A percentile compares a stretch with the other conserved stretches of the same genome.
Conservation (phyloP, 2,797 vertebrate genomes). For the Melanotaenia pygmaea region DNA sequence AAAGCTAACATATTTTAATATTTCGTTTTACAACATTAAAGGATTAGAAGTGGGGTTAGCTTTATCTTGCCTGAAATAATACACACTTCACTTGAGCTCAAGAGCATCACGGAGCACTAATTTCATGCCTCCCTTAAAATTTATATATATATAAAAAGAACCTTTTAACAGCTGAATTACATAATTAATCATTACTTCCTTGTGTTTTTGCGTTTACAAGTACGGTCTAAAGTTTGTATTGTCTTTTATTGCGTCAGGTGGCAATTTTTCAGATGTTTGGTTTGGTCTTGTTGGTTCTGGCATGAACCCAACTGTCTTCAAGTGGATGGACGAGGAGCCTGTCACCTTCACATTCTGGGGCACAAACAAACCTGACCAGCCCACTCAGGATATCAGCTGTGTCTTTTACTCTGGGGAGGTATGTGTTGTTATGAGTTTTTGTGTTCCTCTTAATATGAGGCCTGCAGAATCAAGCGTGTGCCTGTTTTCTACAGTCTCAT, state of each 20-base stretch:
- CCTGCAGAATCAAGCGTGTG: slow-evolving; percentile 27
- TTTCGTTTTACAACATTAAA: neutral
- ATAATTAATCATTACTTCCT: too few relatives aligned
- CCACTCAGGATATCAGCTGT: slow-evolving; percentile 81
- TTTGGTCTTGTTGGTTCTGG: slow-evolving; percentile 84
- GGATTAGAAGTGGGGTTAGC: neutral
- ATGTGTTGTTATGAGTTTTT: slow-evolving; percentile 10
- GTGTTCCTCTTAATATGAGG: neutral
- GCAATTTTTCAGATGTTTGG: slow-evolving; percentile 83
- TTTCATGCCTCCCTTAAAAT: too few relatives aligned
- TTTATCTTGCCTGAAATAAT: neutral
- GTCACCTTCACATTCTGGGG: slow-evolving; percentile 92
- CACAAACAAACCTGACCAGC: slow-evolving; percentile 83
- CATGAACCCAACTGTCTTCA: slow-evolving; percentile 77
- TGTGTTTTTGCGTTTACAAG: too few relatives aligned
- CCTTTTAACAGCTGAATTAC: too few relatives aligned
- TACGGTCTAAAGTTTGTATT: slow-evolving; percentile 1
- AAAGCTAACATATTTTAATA: neutral
- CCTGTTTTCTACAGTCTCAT: slow-evolving; percentile 60
- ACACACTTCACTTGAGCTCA: neutral
- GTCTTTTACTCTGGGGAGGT: slow-evolving; percentile 84
- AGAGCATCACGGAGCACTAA: too few relatives aligned
- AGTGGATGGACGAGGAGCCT: slow-evolving; percentile 84
- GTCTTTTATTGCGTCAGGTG: slow-evolving; percentile 67
- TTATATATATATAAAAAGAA: too few relatives aligned